Conservation (phyloP, 2,797 vertebrate species). For the Cephalopachus bancanus region DNA sequence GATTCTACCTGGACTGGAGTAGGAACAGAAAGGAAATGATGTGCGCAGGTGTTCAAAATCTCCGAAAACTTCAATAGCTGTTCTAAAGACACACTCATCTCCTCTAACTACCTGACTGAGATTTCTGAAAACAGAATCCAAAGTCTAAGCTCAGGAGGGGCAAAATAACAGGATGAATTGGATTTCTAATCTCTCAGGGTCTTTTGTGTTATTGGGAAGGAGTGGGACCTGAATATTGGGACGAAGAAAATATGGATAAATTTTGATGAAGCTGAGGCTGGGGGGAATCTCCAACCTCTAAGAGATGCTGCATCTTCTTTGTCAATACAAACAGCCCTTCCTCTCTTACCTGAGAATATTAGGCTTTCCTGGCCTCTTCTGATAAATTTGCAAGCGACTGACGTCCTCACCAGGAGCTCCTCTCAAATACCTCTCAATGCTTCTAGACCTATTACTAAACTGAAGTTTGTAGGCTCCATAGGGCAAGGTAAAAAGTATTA, state of each 20-base stretch:
- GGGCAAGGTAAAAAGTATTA: background rate
- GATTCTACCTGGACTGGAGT: background rate
- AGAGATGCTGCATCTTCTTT: background rate
- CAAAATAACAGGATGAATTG: background rate
- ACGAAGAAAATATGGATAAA: background rate
- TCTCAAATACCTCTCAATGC: background rate
- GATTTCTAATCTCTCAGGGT: background rate
- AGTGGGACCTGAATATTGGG: background rate
- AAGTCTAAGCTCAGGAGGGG: background rate
- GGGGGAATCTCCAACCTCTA: background rate
- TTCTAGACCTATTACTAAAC: background rate
- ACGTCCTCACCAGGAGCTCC: background rate
- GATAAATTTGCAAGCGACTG: background rate
- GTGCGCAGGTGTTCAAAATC: background rate
- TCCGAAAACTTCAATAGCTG: background rate
- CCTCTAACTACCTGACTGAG: background rate
- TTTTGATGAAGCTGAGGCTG: background rate
- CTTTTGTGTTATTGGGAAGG: background rate
- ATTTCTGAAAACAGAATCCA: background rate
- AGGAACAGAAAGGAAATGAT: conserved; percentile 33
- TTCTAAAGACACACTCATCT: background rate
- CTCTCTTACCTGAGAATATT: background rate
- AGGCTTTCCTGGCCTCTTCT: background rate
- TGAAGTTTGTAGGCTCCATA: background rate
- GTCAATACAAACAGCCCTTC: background rate